Evolutionary conservation across 2,888 invertebrate species (phyloP).

Genomic region (Hypena proboscidalis): DNA sequence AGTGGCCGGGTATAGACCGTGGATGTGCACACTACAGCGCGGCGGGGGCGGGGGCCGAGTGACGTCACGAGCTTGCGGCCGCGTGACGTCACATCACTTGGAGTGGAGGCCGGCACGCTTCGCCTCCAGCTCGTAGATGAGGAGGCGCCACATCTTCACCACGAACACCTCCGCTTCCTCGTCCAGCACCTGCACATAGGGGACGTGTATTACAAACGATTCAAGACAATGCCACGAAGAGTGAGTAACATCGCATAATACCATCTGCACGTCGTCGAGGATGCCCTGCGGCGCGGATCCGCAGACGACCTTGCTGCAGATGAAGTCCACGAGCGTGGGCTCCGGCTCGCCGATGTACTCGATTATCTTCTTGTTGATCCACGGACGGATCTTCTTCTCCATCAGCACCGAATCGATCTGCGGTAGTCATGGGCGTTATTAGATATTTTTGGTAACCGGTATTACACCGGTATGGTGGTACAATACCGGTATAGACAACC

Average conservation of each 20-base stretch:
- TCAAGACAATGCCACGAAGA: not conserved
- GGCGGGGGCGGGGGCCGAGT: constrained; percentile 12
- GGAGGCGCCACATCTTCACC: constrained; percentile 99
- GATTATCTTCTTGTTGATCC: constrained; percentile 99
- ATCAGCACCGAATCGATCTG: constrained; percentile 91
- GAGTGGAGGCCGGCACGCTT: constrained; percentile 95
- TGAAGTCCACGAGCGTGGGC: constrained; percentile 99
- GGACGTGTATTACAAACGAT: not conserved
- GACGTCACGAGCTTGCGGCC: not conserved
- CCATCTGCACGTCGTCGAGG: constrained; percentile 99
- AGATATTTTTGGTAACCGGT: too few relatives aligned
- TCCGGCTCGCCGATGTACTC: constrained; percentile 99
- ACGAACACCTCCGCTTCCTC: constrained; percentile 99
- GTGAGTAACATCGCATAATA: constrained; percentile 55
- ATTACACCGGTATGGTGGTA: too few relatives aligned
- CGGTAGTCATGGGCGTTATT: too few relatives aligned
- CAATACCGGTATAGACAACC: too few relatives aligned
- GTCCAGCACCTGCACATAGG: constrained; percentile 93
- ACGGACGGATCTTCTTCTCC: constrained; percentile 98
- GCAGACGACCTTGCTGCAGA: constrained; percentile 98
- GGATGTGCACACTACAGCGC: not conserved
- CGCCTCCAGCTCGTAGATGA: constrained; percentile 99
- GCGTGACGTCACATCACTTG: constrained; percentile 62
- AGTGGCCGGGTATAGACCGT: not conserved
- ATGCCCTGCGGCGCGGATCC: constrained; percentile 97